Conservation (phyloP, 2,113 vertebrate species). For the Vimba vimba region DNA sequence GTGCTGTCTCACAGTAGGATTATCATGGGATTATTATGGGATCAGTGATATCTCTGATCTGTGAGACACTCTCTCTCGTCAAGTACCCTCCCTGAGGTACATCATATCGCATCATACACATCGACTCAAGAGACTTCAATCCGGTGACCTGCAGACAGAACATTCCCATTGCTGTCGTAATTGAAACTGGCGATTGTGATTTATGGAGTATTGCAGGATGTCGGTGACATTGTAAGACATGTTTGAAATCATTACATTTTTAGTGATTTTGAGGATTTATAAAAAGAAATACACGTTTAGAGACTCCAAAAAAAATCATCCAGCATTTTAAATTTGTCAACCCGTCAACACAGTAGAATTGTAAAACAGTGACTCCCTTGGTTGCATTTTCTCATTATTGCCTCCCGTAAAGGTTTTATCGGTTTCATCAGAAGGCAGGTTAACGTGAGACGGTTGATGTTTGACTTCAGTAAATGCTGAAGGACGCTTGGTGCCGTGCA, state of each 20-base stretch:
- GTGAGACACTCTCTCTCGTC: constrained; percentile 33
- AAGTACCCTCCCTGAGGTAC: constrained; percentile 34
- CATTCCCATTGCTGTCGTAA: constrained; percentile 11
- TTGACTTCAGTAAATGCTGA: constrained; percentile 78
- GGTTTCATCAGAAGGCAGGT: constrained; percentile 65
- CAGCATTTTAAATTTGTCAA: neutral
- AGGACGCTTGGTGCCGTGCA: constrained; percentile 81
- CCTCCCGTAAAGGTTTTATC: constrained; percentile 64
- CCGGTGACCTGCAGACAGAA: constrained; percentile 20
- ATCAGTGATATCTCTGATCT: constrained; percentile 52
- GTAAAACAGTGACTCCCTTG: neutral
- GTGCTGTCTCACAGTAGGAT: constrained; percentile 50
- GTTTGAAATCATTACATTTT: neutral
- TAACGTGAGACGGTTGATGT: constrained; percentile 75
- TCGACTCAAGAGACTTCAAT: constrained; percentile 24
- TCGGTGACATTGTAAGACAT: neutral
- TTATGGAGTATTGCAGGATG: neutral
- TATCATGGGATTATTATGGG: constrained; percentile 57
- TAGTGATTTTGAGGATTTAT: neutral
- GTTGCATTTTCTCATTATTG: constrained; percentile 15
- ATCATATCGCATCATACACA: constrained; percentile 20
- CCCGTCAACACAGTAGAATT: neutral
- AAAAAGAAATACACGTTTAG: neutral
- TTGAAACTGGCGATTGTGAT: neutral
- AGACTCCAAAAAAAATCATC: neutral